These are phyloP conservation scores for Rhagophthalmus giganteus DNA, from an alignment of 2,888 invertebrate genomes.

Conservation along the genomic window DNA sequence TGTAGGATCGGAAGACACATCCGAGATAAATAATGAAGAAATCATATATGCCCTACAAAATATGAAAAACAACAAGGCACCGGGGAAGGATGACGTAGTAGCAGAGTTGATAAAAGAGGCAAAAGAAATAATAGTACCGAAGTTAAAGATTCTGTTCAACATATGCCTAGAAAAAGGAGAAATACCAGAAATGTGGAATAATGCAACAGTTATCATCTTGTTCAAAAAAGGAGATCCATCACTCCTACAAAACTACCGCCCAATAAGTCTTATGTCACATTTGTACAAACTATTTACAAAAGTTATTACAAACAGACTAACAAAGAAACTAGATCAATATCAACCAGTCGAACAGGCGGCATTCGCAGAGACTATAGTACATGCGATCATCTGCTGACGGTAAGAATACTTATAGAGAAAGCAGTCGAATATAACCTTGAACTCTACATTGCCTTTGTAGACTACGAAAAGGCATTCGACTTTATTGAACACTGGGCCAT, in stretches of 20 bases:
- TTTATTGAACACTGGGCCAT: conserved; percentile 13
- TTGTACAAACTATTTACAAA: conserved; percentile 2
- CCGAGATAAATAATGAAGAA: background rate
- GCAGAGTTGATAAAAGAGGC: background rate
- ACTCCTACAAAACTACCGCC: conserved; percentile 1
- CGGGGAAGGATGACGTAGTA: background rate
- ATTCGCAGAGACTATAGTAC: background rate
- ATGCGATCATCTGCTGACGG: background rate
- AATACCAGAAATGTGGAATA: conserved; percentile 9
- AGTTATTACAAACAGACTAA: conserved; percentile 2
- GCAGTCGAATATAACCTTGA: background rate
- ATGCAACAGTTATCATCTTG: background rate
- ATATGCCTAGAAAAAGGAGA: background rate
- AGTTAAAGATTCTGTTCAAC: background rate
- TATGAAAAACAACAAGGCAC: background rate
- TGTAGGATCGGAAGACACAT: background rate
- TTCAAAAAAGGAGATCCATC: background rate
- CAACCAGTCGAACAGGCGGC: conserved; percentile 6
- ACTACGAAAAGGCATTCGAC: conserved; percentile 24
- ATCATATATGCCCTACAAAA: background rate
- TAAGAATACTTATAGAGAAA: conserved; percentile 2
- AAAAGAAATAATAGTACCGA: background rate
- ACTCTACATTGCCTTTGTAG: conserved; percentile 1
- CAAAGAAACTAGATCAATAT: conserved; percentile 1
- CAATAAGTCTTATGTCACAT: background rate